These are phyloP conservation scores for Pristionchus fissidentatus DNA, from an alignment of 2,888 invertebrate species.

Conservation along the genomic window DNA sequence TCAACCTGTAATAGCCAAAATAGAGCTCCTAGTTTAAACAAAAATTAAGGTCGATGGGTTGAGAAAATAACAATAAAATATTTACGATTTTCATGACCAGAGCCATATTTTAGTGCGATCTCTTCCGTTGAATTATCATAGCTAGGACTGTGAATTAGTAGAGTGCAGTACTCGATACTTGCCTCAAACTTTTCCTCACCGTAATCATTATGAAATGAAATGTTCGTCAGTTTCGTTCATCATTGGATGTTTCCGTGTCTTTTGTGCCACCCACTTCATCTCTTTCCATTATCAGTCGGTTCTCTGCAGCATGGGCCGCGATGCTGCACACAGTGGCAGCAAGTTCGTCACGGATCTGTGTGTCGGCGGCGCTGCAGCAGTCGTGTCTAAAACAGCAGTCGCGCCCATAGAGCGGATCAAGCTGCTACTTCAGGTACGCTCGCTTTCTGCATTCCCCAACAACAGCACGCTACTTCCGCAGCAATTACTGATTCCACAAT, in stretches of 20 bases:
- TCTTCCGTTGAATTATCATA: no score
- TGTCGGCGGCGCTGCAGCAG: constrained; percentile 63
- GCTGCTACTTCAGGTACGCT: constrained; percentile 59
- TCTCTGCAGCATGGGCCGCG: not conserved
- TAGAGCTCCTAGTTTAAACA: no score
- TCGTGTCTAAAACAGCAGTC: constrained; percentile 64
- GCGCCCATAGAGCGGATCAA: constrained; percentile 67
- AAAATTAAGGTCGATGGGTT: no score
- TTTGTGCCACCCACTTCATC: not conserved
- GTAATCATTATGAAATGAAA: not conserved
- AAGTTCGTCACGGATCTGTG: constrained; percentile 60
- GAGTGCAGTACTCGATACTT: not conserved
- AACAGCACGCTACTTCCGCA: not conserved
- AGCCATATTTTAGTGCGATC: no score
- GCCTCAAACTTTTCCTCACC: not conserved
- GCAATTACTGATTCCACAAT: not conserved
- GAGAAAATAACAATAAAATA: no score
- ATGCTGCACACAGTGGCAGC: constrained; percentile 11
- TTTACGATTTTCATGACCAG: no score
- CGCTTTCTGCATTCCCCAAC: no score
- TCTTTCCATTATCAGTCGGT: not conserved
- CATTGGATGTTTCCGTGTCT: not conserved
- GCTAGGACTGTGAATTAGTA: not conserved
- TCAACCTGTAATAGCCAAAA: no score
- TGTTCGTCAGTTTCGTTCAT: no score